phyloP scores from a whole-genome alignment of 2,888 invertebrate genomes.

The Hoplodrina ambigua region DNA sequence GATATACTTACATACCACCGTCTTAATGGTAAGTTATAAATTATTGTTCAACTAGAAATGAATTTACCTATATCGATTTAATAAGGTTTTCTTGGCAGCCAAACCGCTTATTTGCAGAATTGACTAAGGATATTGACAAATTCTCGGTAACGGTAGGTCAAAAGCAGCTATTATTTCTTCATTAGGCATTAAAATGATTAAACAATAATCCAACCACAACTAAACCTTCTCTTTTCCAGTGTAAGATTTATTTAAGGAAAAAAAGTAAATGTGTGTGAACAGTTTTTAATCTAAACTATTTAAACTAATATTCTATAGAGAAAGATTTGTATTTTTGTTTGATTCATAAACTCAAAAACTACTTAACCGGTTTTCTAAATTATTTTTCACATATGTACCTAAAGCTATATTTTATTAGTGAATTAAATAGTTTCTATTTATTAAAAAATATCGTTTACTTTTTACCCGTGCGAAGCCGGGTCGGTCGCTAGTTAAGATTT shows the following conservation, averaged over 20 bases:
- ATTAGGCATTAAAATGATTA: neutral
- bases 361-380: too few relatives aligned
- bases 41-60: neutral
- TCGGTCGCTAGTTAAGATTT: too few relatives aligned
- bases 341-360: too few relatives aligned
- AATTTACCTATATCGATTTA: neutral
- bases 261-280: too few relatives aligned
- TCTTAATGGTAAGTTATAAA: neutral
- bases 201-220: conserved; percentile 10
- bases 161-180: neutral
- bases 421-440: too few relatives aligned
- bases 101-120: conserved; percentile 11
- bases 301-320: too few relatives aligned
- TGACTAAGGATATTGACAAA: conserved; percentile 26
- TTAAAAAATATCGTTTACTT: too few relatives aligned
- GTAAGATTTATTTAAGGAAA: neutral
- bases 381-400: too few relatives aligned
- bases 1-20: neutral
- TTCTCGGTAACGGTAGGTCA: conserved; percentile 30
- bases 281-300: too few relatives aligned
- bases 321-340: too few relatives aligned
- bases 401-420: too few relatives aligned
- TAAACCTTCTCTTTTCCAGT: conserved; percentile 12
- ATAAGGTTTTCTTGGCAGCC: conserved; percentile 9
- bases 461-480: too few relatives aligned